Conservation (phyloP, 2,113 vertebrate species). For the Geococcyx californianus region DNA sequence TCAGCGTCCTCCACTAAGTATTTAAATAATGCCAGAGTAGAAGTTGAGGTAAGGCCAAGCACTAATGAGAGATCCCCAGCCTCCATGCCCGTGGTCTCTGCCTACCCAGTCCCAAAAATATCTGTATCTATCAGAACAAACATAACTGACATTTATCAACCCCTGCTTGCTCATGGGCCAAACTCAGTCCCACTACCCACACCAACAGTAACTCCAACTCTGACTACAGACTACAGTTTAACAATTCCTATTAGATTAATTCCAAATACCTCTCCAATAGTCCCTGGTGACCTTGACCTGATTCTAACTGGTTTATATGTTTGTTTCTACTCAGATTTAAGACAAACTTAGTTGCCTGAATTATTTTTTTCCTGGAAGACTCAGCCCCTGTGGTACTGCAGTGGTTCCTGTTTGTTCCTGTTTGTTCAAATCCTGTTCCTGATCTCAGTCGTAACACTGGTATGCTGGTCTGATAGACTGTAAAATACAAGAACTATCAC, state of each 20-base stretch:
- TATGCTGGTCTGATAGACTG: neutral
- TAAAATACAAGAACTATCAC: neutral
- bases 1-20: neutral
- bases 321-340: neutral
- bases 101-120: neutral
- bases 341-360: neutral
- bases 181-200: neutral
- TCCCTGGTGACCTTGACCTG: neutral
- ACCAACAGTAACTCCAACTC: neutral
- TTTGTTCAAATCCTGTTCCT: neutral
- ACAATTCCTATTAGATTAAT: neutral
- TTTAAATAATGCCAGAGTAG: neutral
- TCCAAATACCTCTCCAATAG: neutral
- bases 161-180: neutral
- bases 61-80: neutral
- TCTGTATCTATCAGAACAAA: neutral
- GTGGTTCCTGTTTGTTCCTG: neutral
- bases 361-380: neutral
- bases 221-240: neutral
- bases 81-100: neutral
- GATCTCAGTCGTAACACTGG: neutral
- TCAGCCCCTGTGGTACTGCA: neutral
- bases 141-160: neutral
- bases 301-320: neutral
- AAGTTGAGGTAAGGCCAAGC: neutral